phyloP scores from a whole-genome alignment of 2,113 vertebrate species.

The Mormoops blainvillei region DNA sequence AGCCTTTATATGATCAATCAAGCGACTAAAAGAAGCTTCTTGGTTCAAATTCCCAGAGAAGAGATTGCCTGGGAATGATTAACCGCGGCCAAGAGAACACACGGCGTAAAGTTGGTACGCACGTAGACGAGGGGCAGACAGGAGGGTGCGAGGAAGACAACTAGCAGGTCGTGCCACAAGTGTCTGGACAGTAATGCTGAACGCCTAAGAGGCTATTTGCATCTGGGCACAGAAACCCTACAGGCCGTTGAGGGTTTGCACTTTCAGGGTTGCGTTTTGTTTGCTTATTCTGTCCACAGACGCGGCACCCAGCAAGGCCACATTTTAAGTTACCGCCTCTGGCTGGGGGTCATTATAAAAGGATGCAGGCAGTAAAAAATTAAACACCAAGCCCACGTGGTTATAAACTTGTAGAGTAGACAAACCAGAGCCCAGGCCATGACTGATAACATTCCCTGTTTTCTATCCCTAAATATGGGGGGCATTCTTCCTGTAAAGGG shows the following conservation, averaged over 20 bases:
- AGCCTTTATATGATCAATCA: background rate
- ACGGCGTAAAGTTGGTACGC: background rate
- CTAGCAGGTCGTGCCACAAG: background rate
- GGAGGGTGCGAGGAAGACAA: background rate
- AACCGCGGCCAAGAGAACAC: background rate
- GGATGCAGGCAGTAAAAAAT: background rate
- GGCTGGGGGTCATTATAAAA: background rate
- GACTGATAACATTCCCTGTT: background rate
- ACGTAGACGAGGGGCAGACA: background rate
- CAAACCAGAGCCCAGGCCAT: background rate
- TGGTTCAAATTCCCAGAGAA: background rate
- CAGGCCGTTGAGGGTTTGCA: fast-evolving
- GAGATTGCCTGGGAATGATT: background rate
- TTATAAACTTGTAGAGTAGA: background rate
- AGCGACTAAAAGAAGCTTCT: background rate
- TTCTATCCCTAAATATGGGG: background rate
- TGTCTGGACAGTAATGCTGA: background rate
- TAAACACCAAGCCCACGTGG: background rate
- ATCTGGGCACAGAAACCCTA: background rate
- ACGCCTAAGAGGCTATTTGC: background rate
- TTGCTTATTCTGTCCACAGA: background rate
- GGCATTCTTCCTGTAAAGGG: background rate
- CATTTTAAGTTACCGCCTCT: background rate
- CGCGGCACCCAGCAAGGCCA: background rate
- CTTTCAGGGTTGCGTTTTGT: background rate